Evolutionary conservation across 2,113 vertebrate genomes (phyloP).

Genomic region (Alectura lathami): DNA sequence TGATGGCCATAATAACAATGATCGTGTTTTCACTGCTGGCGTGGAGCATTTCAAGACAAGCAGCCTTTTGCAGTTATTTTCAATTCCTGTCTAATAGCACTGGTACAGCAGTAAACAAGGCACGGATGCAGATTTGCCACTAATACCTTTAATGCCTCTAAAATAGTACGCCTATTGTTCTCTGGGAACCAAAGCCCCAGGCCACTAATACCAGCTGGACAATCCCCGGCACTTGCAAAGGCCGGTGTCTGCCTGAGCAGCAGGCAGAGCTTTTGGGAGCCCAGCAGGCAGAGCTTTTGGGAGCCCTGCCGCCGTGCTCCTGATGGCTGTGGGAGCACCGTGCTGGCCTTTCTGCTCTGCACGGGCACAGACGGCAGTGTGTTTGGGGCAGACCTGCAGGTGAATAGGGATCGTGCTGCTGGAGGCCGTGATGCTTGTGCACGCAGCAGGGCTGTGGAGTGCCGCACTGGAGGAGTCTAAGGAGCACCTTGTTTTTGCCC

Average conservation of each 20-base stretch:
- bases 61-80: conserved; percentile 23
- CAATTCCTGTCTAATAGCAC: conserved; percentile 27
- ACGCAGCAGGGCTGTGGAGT: too few relatives aligned
- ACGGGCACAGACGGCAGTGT: background rate
- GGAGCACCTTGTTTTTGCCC: background rate
- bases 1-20: background rate
- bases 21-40: background rate
- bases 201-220: conserved; percentile 56
- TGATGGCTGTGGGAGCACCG: background rate
- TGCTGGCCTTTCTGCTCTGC: background rate
- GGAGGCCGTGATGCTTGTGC: background rate
- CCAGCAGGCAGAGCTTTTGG: background rate
- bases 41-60: background rate
- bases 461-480: too few relatives aligned
- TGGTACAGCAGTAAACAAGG: conserved; percentile 48
- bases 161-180: conserved; percentile 64
- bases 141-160: conserved; percentile 64
- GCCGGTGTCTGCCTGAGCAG: background rate
- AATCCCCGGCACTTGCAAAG: conserved; percentile 25
- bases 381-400: background rate
- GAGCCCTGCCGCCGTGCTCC: background rate
- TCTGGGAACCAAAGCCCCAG: conserved; percentile 35
- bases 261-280: background rate
- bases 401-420: background rate
- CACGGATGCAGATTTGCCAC: conserved; percentile 42